Base-by-base conservation (phyloP, 1,140 invertebrate species). In the Caenorhabditis tropicalis region DNA sequence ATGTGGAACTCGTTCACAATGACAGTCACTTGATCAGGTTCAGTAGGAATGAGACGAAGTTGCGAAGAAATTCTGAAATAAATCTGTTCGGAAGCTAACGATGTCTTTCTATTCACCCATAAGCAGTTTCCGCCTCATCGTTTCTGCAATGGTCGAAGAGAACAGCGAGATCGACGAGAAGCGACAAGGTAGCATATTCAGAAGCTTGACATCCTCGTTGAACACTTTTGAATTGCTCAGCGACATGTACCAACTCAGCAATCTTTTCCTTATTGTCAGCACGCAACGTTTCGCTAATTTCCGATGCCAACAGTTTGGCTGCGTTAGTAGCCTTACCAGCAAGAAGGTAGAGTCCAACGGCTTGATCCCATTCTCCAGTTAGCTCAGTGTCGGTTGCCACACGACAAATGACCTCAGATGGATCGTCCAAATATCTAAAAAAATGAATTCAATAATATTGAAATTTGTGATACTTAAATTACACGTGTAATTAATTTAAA, bases 341-440 rank as follows among this genome's bases (percentile, higher is more conserved):
- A 7, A 84, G 58, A 6, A 84, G 83, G 27, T 84, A 84, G 19
- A 84, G 60, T 19, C 46, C 27, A n/a, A 84, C 83, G 19, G 83
- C 83, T 43, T 79, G 48, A 29, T 81, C 79, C 36, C 33, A 79
- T 49, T 84, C 58, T 21, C 83, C 83, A 19, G 43, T 80, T 3
- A 81, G 19, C 24, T 84, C 83, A 7, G 83, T 84, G 33, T 84
- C 83, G 10, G 21, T 51, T 12, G 83, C 83, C 3, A 84, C 83
- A n/a, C 48, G 36, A 6, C 29, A 21, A 27, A 84, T 84, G 0
- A 84, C 83, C 21, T 65, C 43, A 0, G 83, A 84, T 46, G 83
- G 83, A 49, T 84, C 83, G 39, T 84, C 56, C 1, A 84, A 15
- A 29, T 84, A 84, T 80, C 83, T 84, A 43, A 7, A 84, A 80